These are phyloP conservation scores for Holocentrus rufus DNA, from an alignment of 2,797 vertebrate species.

Conservation along the genomic window DNA sequence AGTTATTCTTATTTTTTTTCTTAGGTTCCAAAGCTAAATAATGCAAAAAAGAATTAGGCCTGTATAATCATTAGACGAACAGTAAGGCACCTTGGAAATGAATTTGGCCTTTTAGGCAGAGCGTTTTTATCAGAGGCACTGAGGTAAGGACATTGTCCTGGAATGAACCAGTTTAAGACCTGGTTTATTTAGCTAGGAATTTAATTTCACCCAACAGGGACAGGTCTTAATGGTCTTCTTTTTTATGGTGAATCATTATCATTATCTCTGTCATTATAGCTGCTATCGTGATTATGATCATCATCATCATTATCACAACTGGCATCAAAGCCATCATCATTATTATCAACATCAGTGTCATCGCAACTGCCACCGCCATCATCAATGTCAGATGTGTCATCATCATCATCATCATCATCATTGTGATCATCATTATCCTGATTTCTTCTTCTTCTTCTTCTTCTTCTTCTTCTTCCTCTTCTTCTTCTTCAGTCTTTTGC, in stretches of 20 bases:
- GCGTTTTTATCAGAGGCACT: not conserved
- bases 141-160: not conserved
- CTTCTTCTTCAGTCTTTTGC: constrained; percentile 14
- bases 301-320: not conserved
- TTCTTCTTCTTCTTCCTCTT: too few relatives aligned
- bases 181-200: not conserved
- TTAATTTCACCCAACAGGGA: not conserved
- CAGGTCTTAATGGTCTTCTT: too few relatives aligned
- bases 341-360: not conserved
- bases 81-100: not conserved
- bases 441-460: too few relatives aligned
- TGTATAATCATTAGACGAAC: constrained; percentile 21
- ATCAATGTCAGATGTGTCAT: not conserved
- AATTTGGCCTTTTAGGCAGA: not conserved
- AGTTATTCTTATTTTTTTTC: too few relatives aligned
- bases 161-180: not conserved
- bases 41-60: constrained; percentile 27
- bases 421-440: constrained; percentile 4
- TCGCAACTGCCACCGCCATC: not conserved
- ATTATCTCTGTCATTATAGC: not conserved
- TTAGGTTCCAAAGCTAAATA: not conserved
- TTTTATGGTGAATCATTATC: not conserved
- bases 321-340: not conserved
- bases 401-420: not conserved
- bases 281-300: not conserved